Base-by-base conservation (phyloP, 37 sponge, comb jelly and placozoan genomes). In the Lycopodina hypogea region DNA sequence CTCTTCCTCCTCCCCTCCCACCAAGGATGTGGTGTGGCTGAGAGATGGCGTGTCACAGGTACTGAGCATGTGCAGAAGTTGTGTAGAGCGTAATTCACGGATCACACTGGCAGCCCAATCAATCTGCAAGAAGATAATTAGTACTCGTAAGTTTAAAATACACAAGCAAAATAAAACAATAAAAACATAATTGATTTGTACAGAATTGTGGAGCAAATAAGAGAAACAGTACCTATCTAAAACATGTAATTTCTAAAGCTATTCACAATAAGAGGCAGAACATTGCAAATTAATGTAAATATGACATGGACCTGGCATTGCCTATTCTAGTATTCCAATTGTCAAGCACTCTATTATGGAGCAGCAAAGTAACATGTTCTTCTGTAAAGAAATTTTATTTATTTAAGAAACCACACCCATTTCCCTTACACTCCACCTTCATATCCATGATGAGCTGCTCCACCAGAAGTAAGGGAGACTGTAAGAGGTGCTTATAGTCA, bases 381-480 rank as follows among this genome's bases (percentile, higher is more conserved):
- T n/a, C n/a, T n/a, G n/a, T n/a, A n/a, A n/a, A n/a, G n/a, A n/a
- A n/a, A n/a, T n/a, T n/a, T n/a, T n/a, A n/a, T n/a, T n/a, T 45
- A 45, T 45, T 9, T 12, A 45, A 9, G 9, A 45, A 45, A 9
- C 48, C 48, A 45, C 48, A 45, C 48, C 48, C 48, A 4, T 45
- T 9, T 45, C n/a, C n/a, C 8, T 4, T 12, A 45, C 9, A 9
- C 48, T 9, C 8, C 9, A 95, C 96, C 90, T 96, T 96, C 41
- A 84, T 21, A 72, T 96, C 77, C 77, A 96, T 90, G 36, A 96
- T 72, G 53, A 96, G 84, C 81, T 96, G 94, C 41, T 96, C 97
- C 42, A 94, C 75, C 32, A 96, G 81, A 40, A 88, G 62, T 15
- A 77, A 22, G 29, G 95, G 92, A 15, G 81, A 62, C 38, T 29